Evolutionary conservation across 2,888 invertebrate species (phyloP).

Genomic region (Choristoneura rosaceana): DNA sequence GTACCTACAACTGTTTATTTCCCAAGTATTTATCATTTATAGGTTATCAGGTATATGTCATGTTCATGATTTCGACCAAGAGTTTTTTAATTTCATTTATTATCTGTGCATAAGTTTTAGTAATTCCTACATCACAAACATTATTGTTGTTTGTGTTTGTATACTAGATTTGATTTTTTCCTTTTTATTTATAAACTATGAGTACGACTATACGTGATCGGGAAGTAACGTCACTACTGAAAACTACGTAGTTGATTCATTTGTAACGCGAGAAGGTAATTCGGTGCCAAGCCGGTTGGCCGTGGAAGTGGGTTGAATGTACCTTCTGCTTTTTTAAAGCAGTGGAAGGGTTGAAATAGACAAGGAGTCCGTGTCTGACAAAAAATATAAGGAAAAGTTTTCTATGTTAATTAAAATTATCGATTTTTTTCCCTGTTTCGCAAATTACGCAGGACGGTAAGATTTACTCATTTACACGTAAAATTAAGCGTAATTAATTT

Average conservation of each 20-base stretch:
- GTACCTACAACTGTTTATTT: too few relatives aligned
- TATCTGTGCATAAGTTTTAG: too few relatives aligned
- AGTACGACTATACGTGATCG: not conserved
- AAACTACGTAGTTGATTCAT: constrained; percentile 21
- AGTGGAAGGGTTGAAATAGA: not conserved
- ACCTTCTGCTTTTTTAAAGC: not conserved
- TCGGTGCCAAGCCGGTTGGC: constrained; percentile 22
- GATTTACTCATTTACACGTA: too few relatives aligned
- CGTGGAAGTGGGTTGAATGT: constrained; percentile 22
- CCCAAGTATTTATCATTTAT: too few relatives aligned
- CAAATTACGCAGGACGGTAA: too few relatives aligned
- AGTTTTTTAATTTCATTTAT: too few relatives aligned
- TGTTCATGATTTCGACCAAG: too few relatives aligned
- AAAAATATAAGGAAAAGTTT: not conserved
- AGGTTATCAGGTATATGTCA: too few relatives aligned
- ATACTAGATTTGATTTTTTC: not conserved
- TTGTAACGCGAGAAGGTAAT: constrained; percentile 34
- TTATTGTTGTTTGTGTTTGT: not conserved
- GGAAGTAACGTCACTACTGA: constrained; percentile 13
- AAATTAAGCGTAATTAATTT: too few relatives aligned
- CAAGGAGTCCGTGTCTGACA: not conserved
- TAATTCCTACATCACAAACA: not conserved
- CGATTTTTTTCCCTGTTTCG: too few relatives aligned
- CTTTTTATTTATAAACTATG: not conserved
- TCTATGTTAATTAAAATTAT: not conserved